phyloP scores from a whole-genome alignment of 2,888 invertebrate genomes.

The Dryomyza anilis region DNA sequence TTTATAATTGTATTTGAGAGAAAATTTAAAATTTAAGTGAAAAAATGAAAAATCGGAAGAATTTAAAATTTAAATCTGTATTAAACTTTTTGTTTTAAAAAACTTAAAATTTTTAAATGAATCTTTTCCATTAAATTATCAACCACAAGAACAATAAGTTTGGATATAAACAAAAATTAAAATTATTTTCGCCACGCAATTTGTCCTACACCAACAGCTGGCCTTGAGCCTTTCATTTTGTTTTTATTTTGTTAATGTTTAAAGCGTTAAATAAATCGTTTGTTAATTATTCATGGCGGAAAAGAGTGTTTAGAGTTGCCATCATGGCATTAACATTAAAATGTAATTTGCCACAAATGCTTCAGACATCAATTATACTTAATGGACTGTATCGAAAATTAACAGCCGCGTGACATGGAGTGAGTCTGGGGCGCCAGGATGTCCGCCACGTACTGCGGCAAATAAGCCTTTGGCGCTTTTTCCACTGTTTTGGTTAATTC shows the following conservation, averaged over 20 bases:
- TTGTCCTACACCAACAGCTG: background rate
- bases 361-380: constrained; percentile 53
- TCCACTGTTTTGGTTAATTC: background rate
- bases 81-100: too few relatives aligned
- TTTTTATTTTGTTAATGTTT: too few relatives aligned
- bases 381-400: constrained; percentile 45
- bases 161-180: background rate
- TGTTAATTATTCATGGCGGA: constrained; percentile 8
- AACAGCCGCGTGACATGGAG: background rate
- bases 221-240: background rate
- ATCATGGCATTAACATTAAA: constrained; percentile 42
- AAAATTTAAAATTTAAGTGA: too few relatives aligned
- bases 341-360: constrained; percentile 52
- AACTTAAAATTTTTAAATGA: too few relatives aligned
- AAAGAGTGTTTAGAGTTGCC: constrained; percentile 1
- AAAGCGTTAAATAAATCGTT: background rate
- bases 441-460: too few relatives aligned
- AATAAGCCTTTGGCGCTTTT: background rate
- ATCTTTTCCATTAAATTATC: too few relatives aligned
- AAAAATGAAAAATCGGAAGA: too few relatives aligned
- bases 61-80: too few relatives aligned
- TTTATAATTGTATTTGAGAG: too few relatives aligned
- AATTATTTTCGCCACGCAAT: background rate
- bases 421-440: too few relatives aligned
- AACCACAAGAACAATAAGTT: too few relatives aligned